Evolutionary conservation across 2,888 invertebrate species (phyloP).

Genomic region (Philereme vetulata): DNA sequence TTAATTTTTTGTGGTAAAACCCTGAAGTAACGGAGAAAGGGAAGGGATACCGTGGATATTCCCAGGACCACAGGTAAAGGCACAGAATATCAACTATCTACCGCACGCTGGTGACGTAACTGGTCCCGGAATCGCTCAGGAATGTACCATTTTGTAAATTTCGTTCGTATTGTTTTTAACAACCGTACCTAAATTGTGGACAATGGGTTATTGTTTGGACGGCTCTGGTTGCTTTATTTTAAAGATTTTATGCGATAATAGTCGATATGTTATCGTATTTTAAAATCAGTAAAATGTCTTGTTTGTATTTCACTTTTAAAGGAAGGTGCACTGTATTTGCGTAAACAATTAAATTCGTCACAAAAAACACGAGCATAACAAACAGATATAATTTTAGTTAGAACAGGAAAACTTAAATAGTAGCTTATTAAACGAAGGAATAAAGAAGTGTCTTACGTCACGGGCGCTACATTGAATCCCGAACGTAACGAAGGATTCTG

Average conservation of each 20-base stretch:
- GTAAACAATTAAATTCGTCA: no score
- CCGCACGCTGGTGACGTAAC: conserved; percentile 19
- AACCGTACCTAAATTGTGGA: conserved; percentile 23
- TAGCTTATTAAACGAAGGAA: no score
- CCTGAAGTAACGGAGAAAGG: conserved; percentile 1
- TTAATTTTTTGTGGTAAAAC: background rate
- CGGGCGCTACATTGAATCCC: no score
- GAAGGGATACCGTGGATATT: conserved; percentile 8
- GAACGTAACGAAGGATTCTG: no score
- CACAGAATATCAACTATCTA: conserved; percentile 13
- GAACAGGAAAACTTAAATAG: no score
- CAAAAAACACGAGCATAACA: no score
- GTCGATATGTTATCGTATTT: background rate
- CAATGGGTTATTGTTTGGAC: conserved; percentile 22
- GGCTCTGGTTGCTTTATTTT: background rate
- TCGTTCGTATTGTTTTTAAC: conserved; percentile 17
- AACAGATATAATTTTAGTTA: no score
- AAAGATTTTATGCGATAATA: conserved; percentile 3
- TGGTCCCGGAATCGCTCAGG: conserved; percentile 10
- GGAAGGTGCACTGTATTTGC: no score
- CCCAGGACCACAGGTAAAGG: conserved; percentile 18
- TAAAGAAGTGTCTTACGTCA: no score
- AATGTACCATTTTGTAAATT: conserved; percentile 13
- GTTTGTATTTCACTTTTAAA: no score
- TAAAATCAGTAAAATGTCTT: background rate